Conservation (phyloP, 2,888 invertebrate species). For the Drosophila fungiperda region DNA sequence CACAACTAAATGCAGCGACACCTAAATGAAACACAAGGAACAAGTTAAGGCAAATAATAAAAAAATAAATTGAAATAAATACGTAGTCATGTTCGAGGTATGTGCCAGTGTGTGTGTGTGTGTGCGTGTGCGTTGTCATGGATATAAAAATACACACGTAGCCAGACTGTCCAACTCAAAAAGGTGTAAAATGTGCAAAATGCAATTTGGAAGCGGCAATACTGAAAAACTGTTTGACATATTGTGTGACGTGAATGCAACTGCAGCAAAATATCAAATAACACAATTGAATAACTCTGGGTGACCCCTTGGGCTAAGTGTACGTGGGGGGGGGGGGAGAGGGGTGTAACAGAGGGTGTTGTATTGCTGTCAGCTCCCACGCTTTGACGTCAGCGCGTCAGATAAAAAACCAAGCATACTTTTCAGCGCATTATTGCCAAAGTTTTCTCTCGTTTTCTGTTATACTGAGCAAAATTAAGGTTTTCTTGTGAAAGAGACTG, state of each 20-base stretch:
- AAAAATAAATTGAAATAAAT: slow-evolving; percentile 36
- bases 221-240: slow-evolving; percentile 44
- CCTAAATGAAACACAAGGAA: slow-evolving; percentile 12
- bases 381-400: slow-evolving; percentile 3
- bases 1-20: slow-evolving; percentile 9
- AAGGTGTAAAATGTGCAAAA: slow-evolving; percentile 67
- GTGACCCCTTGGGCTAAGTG: slow-evolving; percentile 8
- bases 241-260: slow-evolving; percentile 58
- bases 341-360: neutral
- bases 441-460: neutral
- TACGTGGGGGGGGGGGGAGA: neutral
- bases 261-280: slow-evolving; percentile 55
- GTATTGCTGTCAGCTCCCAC: neutral
- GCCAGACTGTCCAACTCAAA: slow-evolving; percentile 12
- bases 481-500: neutral
- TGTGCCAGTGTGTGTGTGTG: slow-evolving; percentile 18
- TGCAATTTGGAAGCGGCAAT: slow-evolving; percentile 61
- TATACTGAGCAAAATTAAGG: neutral
- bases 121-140: slow-evolving; percentile 26
- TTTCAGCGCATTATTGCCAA: slow-evolving; percentile 36
- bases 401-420: slow-evolving; percentile 41
- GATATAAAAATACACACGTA: slow-evolving; percentile 54
- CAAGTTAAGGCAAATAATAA: slow-evolving; percentile 14
- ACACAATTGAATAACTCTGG: slow-evolving; percentile 47
- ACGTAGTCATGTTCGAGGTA: neutral